These are phyloP conservation scores for Odocoileus virginianus DNA, from an alignment of 2,113 vertebrate species.

Conservation along the genomic window DNA sequence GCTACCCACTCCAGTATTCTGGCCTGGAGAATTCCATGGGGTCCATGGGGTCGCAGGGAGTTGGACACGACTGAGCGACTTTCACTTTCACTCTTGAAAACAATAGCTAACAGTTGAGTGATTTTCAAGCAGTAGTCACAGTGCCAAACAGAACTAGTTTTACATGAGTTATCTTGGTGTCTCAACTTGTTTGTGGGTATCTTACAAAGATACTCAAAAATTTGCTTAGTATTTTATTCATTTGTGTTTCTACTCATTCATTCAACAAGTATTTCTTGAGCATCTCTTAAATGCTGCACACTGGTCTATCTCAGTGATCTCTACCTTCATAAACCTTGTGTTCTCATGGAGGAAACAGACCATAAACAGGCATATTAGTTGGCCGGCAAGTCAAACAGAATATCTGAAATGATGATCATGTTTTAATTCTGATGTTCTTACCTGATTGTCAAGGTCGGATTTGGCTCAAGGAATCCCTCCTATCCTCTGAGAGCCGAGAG, in stretches of 20 bases:
- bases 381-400: neutral
- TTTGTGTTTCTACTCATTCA: neutral
- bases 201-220: neutral
- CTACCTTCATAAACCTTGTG: neutral
- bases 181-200: neutral
- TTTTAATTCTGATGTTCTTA: neutral
- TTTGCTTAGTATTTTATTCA: neutral
- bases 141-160: neutral
- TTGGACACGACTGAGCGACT: neutral
- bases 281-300: neutral
- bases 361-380: neutral
- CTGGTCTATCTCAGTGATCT: neutral
- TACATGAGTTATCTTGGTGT: neutral
- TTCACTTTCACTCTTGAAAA: neutral
- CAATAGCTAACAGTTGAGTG: neutral
- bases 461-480: neutral
- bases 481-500: neutral
- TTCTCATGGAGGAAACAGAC: neutral
- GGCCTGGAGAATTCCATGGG: neutral
- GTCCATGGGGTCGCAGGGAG: accelerated
- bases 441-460: neutral
- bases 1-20: neutral
- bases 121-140: neutral
- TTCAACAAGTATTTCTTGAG: neutral
- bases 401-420: neutral